Evolutionary conservation across 2,113 vertebrate species (phyloP), one percentile per base, ranked within the genome.

Genomic region (Dipodomys spectabilis): DNA sequence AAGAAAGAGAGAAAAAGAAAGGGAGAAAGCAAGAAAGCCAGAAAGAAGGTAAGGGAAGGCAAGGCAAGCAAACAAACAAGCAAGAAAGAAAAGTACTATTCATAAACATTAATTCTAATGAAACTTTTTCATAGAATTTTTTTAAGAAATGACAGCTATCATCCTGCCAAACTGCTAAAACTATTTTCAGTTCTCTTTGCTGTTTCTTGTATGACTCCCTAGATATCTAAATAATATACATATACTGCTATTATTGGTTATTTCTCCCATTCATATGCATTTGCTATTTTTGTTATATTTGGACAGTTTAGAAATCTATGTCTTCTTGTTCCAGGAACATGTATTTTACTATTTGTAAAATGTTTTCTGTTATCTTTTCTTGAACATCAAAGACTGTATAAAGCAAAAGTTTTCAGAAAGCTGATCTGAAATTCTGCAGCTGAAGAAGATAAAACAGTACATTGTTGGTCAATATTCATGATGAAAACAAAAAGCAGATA

Each of bases 271-370:
- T 28, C 44, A 0, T 81, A 75, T 44, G 32, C 8, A 32, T 81
- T 45, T 45, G 39, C 16, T 91, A 68, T 32, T 74, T 67, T 49
- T 49, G 4, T 77, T 25, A 3, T 77, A n/a, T n/a, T 78, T 67
- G 77, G 20, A 65, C 44, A 65, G 25, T 75, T 91, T 64, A 25
- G 69, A 83, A 91, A 91, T 16, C 28, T 1, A 75, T 67, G 39
- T 23, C n/a, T 5, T 27, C 23, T 83, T n/a, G 7, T 57, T 67
- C 18, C 57, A 18, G 15, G 1, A 53, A 49, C 8, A 49, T 49
- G 53, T 35, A 15, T 57, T 83, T 53, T 13, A 44, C 5, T 45
- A 23, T 68, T 77, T 68, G 39, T 12, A 28, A 57, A 57, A 25
- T 57, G 57, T 49, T 2, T 5, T 77, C 49, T 60, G 25, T 35